These are phyloP conservation scores for Acholoe squamosa DNA, from an alignment of 2,888 invertebrate genomes.

Conservation along the genomic window DNA sequence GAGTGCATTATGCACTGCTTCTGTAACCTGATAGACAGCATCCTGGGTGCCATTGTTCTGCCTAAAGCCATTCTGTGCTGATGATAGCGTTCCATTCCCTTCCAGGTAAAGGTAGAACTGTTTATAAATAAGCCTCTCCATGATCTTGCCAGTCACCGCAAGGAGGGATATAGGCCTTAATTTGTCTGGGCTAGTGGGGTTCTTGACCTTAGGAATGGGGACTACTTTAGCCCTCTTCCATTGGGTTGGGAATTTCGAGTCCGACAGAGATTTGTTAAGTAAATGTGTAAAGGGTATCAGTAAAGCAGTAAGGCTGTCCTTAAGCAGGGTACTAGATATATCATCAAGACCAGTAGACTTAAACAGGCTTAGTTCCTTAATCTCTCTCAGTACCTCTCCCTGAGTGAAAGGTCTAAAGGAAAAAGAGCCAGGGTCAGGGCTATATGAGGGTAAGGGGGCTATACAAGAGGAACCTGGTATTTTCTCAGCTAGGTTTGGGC, in stretches of 20 bases:
- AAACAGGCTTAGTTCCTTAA: too few species aligned
- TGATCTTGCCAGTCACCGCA: too few species aligned
- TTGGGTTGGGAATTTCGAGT: not conserved
- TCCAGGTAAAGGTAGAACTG: not conserved
- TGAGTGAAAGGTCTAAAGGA: too few species aligned
- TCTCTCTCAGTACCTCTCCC: too few species aligned
- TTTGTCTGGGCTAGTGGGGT: not conserved
- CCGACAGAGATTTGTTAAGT: not conserved
- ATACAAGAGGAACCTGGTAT: too few species aligned
- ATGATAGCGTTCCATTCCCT: not conserved
- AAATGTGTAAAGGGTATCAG: not conserved
- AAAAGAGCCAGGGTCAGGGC: too few species aligned
- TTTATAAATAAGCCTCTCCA: not conserved
- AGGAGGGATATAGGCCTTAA: not conserved
- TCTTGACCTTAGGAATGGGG: not conserved
- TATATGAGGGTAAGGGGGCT: too few species aligned
- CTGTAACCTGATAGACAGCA: too few species aligned
- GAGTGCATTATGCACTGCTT: too few species aligned
- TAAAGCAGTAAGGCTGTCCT: not conserved
- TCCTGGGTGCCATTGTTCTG: too few species aligned
- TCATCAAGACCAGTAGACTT: not conserved
- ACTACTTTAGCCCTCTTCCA: not conserved
- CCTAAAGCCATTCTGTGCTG: not conserved
- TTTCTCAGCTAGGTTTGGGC: too few species aligned
- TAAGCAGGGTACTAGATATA: not conserved